These are phyloP conservation scores for Agrotis segetum DNA, from an alignment of 2,888 invertebrate species.

Conservation along the genomic window DNA sequence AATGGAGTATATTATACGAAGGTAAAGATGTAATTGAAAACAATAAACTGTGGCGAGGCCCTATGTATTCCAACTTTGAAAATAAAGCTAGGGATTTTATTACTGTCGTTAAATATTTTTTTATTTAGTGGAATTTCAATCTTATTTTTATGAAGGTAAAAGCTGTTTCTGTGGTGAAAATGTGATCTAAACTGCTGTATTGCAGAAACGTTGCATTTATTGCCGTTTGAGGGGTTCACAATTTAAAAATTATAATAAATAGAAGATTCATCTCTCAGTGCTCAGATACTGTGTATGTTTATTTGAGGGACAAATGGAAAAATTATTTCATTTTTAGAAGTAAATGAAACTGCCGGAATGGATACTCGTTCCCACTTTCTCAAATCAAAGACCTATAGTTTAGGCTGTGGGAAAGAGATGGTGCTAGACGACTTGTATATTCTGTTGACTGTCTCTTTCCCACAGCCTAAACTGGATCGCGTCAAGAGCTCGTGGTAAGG, in stretches of 20 bases:
- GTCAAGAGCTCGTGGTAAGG: too few species aligned
- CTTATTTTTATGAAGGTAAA: slow-evolving; percentile 17
- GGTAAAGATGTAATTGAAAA: slow-evolving; percentile 68
- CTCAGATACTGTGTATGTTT: not conserved
- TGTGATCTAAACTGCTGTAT: slow-evolving; percentile 2
- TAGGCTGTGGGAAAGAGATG: too few species aligned
- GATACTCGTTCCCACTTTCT: too few species aligned
- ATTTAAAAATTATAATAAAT: slow-evolving; percentile 5
- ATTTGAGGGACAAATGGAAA: not conserved
- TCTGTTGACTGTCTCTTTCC: too few species aligned
- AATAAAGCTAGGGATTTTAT: slow-evolving; percentile 39
- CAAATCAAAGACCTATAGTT: too few species aligned
- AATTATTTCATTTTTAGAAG: not conserved
- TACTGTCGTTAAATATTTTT: slow-evolving; percentile 39
- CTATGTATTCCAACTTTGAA: slow-evolving; percentile 42
- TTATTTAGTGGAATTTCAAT: slow-evolving; percentile 33
- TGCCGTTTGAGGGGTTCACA: slow-evolving; percentile 9
- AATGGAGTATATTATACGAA: slow-evolving; percentile 46
- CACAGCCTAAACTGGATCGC: too few species aligned
- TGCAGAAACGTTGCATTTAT: slow-evolving; percentile 34
- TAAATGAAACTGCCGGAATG: not conserved
- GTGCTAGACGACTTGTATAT: too few species aligned
- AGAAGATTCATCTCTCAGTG: not conserved
- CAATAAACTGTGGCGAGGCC: slow-evolving; percentile 65
- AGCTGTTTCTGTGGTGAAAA: not conserved